Evolutionary conservation across 2,113 vertebrate genomes (phyloP), one percentile per base, ranked within the genome.

Genomic region (Cyprinodon tularosa): DNA sequence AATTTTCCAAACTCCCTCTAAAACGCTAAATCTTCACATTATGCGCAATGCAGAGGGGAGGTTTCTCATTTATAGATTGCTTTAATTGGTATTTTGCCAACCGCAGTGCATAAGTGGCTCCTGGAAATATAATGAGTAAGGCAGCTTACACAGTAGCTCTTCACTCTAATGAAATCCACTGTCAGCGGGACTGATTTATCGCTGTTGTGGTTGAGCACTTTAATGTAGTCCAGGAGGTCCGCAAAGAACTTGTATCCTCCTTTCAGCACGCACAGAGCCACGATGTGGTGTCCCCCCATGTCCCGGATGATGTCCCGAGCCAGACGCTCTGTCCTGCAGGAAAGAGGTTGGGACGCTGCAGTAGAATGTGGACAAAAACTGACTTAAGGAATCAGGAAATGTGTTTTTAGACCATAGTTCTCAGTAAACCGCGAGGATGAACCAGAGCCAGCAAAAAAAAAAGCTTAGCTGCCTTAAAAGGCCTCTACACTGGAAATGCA

Each of bases 171-270:
- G 92, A 96, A 97, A 90, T 96, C 95, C 91, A 96, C 92, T 0
- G 94, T 95, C 88, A 97, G 73, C 1, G 95, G 96, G 66, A 96
- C 93, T 70, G 96, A 97, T 88, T 93, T 93, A 83, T 96, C 95
- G 3, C 88, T 93, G 78, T 96, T 96, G 86, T 91, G 95, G 89
- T 97, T 96, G 79, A 96, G 89, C 1, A 89, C 87, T 90, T 96
- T 96, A 72, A 96, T 96, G 84, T 91, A 94, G 87, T 96, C 95
- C 89, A 97, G 86, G 80, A 96, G 93, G 90, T 96, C 95, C n/a
- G 95, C 94, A 59, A 97, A 96, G 92, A 96, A 96, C 87, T 94
- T 97, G 84, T 96, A 97, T 65, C 95, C 96, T 64, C 95, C 96
- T 93, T 97, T 97, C 12, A 97, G 93, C 57, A 97, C 94, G 68